These are phyloP conservation scores for Salticus scenicus DNA, from an alignment of 2,888 invertebrate species.

Conservation along the genomic window DNA sequence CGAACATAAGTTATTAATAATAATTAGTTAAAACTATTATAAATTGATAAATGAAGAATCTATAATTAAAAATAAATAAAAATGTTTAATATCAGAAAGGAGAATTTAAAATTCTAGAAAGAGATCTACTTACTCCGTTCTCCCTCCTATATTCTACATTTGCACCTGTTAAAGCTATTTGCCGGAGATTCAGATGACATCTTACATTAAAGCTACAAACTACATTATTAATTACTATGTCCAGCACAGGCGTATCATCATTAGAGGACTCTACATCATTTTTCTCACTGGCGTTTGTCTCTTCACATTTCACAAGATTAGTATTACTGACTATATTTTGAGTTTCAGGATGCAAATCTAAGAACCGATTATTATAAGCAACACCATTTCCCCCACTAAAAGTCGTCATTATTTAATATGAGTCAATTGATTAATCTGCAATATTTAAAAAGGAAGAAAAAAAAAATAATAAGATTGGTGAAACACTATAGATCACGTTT, in stretches of 20 bases:
- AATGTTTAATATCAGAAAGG: too few relatives aligned
- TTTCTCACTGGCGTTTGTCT: conserved; percentile 25
- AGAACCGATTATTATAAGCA: conserved; percentile 39
- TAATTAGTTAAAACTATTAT: too few relatives aligned
- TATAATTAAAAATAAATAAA: too few relatives aligned
- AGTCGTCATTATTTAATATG: conserved; percentile 55
- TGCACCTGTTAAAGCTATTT: conserved; percentile 92
- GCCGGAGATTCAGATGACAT: conserved; percentile 95
- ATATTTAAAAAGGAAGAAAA: conserved; percentile 12
- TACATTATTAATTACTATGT: conserved; percentile 97
- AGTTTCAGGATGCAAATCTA: conserved; percentile 37
- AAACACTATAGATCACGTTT: conserved; percentile 36
- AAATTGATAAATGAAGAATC: too few relatives aligned
- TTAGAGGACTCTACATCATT: conserved; percentile 36
- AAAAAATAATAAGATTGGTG: conserved; percentile 24
- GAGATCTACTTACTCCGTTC: conserved; percentile 82
- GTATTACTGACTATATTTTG: conserved; percentile 48
- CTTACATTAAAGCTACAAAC: conserved; percentile 97
- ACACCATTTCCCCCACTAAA: conserved; percentile 54
- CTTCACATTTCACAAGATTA: conserved; percentile 22
- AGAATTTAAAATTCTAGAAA: too few relatives aligned
- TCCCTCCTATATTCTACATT: conserved; percentile 97
- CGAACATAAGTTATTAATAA: too few relatives aligned
- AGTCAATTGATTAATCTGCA: conserved; percentile 32
- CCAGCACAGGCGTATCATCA: conserved; percentile 78